Percentiles rank a stretch among this genome's conserved stretches.
These are phyloP conservation scores for Semaprochilodus insignis DNA, from an alignment of 2,797 vertebrate species.

Conservation along the genomic window DNA sequence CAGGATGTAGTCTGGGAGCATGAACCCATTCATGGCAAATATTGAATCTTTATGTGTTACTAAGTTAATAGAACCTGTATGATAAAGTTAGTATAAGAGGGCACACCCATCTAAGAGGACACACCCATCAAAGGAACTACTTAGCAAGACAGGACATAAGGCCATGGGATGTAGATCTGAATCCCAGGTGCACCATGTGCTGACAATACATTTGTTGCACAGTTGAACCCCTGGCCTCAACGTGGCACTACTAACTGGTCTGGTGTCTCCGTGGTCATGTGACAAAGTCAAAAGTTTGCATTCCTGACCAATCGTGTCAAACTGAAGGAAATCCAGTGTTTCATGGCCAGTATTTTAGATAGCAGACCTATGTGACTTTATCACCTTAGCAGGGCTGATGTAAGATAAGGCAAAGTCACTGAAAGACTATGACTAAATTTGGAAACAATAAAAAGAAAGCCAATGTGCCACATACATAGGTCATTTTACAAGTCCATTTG, in stretches of 20 bases:
- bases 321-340: background rate
- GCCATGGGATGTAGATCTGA: background rate
- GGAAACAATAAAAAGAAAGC: slow-evolving; percentile 8
- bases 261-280: background rate
- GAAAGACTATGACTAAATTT: background rate
- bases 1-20: background rate
- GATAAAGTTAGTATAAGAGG: background rate
- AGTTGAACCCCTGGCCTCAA: background rate
- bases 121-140: background rate
- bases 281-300: background rate
- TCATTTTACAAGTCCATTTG: slow-evolving; percentile 36
- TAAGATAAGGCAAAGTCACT: background rate
- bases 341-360: background rate
- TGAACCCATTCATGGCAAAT: background rate
- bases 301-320: background rate
- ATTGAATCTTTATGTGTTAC: background rate
- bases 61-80: background rate
- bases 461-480: slow-evolving; percentile 11
- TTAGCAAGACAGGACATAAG: background rate
- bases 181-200: background rate
- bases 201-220: background rate
- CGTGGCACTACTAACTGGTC: background rate
- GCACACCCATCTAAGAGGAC: background rate
- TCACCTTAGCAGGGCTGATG: background rate
- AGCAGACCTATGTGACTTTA: background rate